Evolutionary conservation across 2,888 invertebrate genomes (phyloP).

Genomic region (Drosophila flavopinicola): DNA sequence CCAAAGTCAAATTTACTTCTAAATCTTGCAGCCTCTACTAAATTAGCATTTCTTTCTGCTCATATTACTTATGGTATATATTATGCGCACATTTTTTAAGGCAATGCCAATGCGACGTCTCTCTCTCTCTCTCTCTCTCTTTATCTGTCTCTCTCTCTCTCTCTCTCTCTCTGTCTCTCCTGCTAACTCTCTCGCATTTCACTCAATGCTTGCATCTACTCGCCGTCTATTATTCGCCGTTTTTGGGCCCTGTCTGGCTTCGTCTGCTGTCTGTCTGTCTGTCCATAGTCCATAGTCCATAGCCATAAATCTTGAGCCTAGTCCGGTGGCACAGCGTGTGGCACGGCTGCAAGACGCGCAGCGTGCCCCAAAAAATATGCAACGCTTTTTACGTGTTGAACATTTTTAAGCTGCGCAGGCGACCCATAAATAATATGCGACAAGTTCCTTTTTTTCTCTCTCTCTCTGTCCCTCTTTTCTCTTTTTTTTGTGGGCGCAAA

Average conservation of each 20-base stretch:
- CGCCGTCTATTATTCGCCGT: conserved; percentile 2
- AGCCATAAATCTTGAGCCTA: conserved; percentile 74
- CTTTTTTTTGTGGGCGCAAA: conserved; percentile 44
- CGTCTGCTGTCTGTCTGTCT: conserved; percentile 20
- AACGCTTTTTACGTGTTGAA: conserved; percentile 70
- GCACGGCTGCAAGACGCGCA: conserved; percentile 24
- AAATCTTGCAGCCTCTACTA: too few relatives aligned
- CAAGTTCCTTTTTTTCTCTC: conserved; percentile 51
- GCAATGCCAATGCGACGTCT: conserved; percentile 3
- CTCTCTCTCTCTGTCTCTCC: too few relatives aligned
- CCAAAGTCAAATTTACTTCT: too few relatives aligned
- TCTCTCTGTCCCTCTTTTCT: background rate
- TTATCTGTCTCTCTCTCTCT: background rate
- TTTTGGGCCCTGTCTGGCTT: conserved; percentile 22
- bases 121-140: background rate
- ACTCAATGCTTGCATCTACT: conserved; percentile 4
- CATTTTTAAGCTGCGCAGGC: conserved; percentile 60
- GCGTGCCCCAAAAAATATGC: conserved; percentile 32
- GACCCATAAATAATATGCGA: conserved; percentile 73
- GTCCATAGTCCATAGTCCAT: conserved; percentile 12
- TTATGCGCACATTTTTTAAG: conserved; percentile 1
- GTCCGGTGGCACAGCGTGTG: conserved; percentile 65
- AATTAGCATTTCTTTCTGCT: background rate
- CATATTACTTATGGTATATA: background rate
- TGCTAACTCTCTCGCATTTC: conserved; percentile 5